Base-by-base conservation (phyloP, 2,113 vertebrate genomes). In the Xenopus tropicalis region DNA sequence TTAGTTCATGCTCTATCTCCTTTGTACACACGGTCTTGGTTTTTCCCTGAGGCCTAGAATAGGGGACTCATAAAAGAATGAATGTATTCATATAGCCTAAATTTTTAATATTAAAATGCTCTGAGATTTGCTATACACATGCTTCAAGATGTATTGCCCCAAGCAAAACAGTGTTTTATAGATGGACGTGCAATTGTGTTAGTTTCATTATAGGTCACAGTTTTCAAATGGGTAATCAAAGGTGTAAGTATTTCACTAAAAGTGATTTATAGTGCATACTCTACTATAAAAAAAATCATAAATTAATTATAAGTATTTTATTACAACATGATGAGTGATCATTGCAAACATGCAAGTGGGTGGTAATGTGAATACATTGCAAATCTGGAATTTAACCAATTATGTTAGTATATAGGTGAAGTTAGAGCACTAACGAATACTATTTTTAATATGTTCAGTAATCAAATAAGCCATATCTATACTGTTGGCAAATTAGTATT, bases 81-180 rank as follows among this genome's bases (percentile, higher is more conserved):
- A 88, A 80, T 82, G 80, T 75, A 72, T 84, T 89, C 81, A 82
- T 80, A 9, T 5, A 70, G 70, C 82, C 86, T 93, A 86, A 93
- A 94, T 93, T 89, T 92, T 94, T 94, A 82, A 94, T 93, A 86
- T 85, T 88, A 84, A 89, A 85, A 88, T 88, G 90, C 88, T 81
- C 79, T 83, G 90, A 90, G 90, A 88, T 87, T 92, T 91, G 87
- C 84, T 83, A 78, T 85, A 83, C 82, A 83, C 83, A 86, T 91
- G 88, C 89, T 88, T 59, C 71, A 83, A 88, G 89, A 91, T 88
- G 85, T 91, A 88, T 89, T 80, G 92, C 90, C 91, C 80, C 83
- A 73, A 88, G 92, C 92, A 85, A 92, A 92, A 93, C 86, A 87
- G 86, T 83, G 85, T 88, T 88, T 89, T 85, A 77, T 86, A 78